A percentile compares a stretch with the other conserved stretches of the same genome.
Conservation (phyloP, 37 sponge, comb jelly and placozoan species). For the Hexactinellida sp. region DNA sequence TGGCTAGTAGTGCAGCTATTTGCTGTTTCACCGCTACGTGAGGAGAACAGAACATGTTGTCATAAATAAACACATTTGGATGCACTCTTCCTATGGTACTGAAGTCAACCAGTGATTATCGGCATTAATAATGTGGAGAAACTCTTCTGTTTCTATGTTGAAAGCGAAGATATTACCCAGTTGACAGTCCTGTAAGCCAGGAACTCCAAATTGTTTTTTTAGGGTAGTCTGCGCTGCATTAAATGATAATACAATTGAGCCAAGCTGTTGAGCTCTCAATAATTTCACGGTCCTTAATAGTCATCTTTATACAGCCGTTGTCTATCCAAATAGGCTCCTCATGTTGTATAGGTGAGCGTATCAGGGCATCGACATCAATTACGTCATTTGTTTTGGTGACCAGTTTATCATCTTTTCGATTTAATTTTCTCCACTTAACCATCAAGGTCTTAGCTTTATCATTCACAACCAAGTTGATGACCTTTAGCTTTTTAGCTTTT, state of each 20-base stretch:
- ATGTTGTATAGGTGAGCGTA: too few species aligned
- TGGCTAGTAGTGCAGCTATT: conserved; percentile 22
- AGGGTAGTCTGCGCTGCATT: conserved; percentile 18
- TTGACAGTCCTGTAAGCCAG: neutral
- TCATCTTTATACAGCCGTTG: neutral
- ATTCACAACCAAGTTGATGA: neutral
- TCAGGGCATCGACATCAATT: too few species aligned
- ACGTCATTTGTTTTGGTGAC: too few species aligned
- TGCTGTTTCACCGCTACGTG: neutral
- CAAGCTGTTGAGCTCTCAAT: neutral
- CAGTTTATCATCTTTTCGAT: too few species aligned
- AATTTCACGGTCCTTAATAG: neutral
- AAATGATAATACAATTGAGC: neutral
- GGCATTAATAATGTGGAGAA: conserved; percentile 21
- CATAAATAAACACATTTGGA: conserved; percentile 15
- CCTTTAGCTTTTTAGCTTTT: neutral
- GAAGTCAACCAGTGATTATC: conserved; percentile 23
- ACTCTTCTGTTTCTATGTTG: conserved; percentile 13
- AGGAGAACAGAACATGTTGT: neutral
- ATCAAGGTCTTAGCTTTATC: too few species aligned
- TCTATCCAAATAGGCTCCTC: conserved; percentile 2
- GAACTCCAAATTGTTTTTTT: neutral
- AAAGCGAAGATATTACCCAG: neutral
- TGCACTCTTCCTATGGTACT: conserved; percentile 16
- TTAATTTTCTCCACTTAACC: too few species aligned